Conservation (phyloP, 2,797 vertebrate species). For the Scyliorhinus canicula region DNA sequence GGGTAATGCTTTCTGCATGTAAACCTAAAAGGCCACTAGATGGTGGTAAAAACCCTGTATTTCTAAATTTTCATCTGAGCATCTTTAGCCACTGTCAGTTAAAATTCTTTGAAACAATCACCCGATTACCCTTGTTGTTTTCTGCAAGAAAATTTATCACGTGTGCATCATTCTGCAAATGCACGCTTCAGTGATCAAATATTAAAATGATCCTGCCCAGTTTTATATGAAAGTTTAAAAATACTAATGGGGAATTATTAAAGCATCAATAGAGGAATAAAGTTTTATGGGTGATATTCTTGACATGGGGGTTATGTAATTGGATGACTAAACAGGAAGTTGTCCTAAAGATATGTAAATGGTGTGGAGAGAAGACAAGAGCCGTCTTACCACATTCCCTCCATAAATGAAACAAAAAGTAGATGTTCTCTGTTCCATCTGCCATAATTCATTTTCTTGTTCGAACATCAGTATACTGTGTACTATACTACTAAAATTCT, state of each 20-base stretch:
- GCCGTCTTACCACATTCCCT: not conserved
- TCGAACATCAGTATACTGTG: not conserved
- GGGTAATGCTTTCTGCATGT: not conserved
- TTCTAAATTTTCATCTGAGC: not conserved
- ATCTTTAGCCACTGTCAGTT: not conserved
- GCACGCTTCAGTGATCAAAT: not conserved
- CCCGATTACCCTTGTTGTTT: not conserved
- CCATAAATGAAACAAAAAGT: not conserved
- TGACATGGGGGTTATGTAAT: not conserved
- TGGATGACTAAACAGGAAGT: not conserved
- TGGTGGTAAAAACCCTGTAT: not conserved
- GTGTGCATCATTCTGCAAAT: not conserved
- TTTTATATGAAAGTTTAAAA: not conserved
- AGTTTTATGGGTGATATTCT: not conserved
- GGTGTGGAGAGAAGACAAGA: not conserved
- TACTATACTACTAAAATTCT: not conserved
- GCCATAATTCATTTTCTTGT: not conserved
- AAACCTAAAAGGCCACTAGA: constrained; percentile 22
- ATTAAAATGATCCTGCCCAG: not conserved
- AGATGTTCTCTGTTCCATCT: not conserved
- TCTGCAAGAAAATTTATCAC: not conserved
- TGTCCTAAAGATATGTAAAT: not conserved
- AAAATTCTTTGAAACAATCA: not conserved
- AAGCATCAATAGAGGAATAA: not conserved
- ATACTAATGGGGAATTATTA: not conserved